Percentiles rank a stretch among this genome's conserved stretches.
phyloP scores from a whole-genome alignment of 2,113 vertebrate species.

The Sprattus sprattus region DNA sequence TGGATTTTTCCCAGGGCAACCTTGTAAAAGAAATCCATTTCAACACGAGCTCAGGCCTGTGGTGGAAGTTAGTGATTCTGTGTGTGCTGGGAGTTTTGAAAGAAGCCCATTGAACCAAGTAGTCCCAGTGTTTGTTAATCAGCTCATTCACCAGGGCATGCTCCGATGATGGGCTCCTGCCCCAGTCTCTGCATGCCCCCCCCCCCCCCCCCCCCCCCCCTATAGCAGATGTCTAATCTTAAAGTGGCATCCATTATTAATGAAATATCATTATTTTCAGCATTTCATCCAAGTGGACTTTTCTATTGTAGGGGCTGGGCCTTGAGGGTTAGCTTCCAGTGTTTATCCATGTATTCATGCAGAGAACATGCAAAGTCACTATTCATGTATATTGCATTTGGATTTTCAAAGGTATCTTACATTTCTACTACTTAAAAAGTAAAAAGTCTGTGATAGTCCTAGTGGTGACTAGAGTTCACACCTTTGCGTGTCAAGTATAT shows the following conservation, averaged over 20 bases:
- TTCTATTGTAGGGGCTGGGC: background rate
- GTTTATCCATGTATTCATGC: background rate
- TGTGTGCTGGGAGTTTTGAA: constrained; percentile 19
- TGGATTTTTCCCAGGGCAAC: constrained; percentile 25
- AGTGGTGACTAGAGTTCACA: background rate
- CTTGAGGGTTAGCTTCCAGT: background rate
- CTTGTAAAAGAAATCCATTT: constrained; percentile 29
- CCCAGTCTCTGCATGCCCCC: background rate
- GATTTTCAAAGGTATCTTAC: too few species aligned
- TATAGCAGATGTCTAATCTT: constrained; percentile 1
- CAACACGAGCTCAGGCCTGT: background rate
- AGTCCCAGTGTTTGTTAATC: background rate
- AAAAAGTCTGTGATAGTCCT: too few species aligned
- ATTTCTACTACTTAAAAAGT: too few species aligned
- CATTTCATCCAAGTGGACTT: background rate
- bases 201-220: too few species aligned
- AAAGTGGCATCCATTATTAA: background rate
- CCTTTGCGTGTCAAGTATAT: background rate
- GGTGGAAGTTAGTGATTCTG: background rate
- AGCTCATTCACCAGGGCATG: background rate
- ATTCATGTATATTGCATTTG: too few species aligned
- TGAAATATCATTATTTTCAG: background rate
- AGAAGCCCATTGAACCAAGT: background rate
- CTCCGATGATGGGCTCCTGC: background rate
- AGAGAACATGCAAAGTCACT: too few species aligned